phyloP scores from a whole-genome alignment of 2,888 invertebrate species.

The Pycnomerus fuliginosus region DNA sequence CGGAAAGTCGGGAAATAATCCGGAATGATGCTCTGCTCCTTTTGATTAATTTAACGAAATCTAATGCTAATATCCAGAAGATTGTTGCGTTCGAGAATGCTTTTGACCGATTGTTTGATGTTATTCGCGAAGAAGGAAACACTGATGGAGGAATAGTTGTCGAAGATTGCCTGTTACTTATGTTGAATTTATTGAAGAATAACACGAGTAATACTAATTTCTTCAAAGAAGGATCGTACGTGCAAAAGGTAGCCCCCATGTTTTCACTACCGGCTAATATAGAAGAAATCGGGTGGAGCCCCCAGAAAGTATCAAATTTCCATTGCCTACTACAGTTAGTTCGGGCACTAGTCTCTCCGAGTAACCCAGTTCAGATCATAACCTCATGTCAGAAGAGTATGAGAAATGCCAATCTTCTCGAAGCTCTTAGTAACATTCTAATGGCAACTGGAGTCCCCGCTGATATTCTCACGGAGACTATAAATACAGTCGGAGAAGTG shows the following conservation, averaged over 20 bases:
- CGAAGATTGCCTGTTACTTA: slow-evolving; percentile 92
- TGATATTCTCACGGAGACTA: slow-evolving; percentile 93
- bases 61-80: slow-evolving; percentile 97
- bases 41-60: slow-evolving; percentile 88
- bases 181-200: slow-evolving; percentile 90
- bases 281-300: slow-evolving; percentile 81
- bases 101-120: slow-evolving; percentile 92
- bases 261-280: slow-evolving; percentile 73
- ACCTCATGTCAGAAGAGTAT: slow-evolving; percentile 85
- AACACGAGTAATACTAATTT: slow-evolving; percentile 98
- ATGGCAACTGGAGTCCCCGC: slow-evolving; percentile 97
- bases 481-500: slow-evolving; percentile 88
- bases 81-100: slow-evolving; percentile 99
- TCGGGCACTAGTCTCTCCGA: slow-evolving; percentile 89
- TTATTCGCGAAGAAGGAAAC: slow-evolving; percentile 71
- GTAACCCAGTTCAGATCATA: slow-evolving; percentile 80
- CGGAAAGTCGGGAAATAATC: slow-evolving; percentile 92
- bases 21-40: slow-evolving; percentile 91
- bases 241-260: slow-evolving; percentile 87
- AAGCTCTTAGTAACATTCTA: slow-evolving; percentile 82
- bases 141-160: slow-evolving; percentile 97
- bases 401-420: slow-evolving; percentile 79
- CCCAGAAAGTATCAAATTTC: slow-evolving; percentile 93
- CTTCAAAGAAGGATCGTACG: slow-evolving; percentile 97
- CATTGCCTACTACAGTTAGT: slow-evolving; percentile 90